phyloP scores from a whole-genome alignment of 2,113 vertebrate genomes.

The Thymallus thymallus region DNA sequence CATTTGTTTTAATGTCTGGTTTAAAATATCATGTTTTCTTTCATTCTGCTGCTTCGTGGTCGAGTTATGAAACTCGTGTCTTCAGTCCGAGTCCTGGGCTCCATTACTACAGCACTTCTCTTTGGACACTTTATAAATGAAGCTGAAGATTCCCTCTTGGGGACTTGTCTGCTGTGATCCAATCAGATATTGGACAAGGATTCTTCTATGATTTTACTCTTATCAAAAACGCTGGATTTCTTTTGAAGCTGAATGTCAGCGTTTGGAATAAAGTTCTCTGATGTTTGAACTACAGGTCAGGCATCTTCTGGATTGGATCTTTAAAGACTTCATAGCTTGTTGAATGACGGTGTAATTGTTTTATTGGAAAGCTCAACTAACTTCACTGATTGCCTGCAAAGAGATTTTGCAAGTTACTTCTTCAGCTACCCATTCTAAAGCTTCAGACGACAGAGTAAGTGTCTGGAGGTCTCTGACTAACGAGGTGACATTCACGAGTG shows the following conservation, averaged over 20 bases:
- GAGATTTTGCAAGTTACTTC: slow-evolving; percentile 50
- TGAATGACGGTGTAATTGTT: slow-evolving; percentile 48
- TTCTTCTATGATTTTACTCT: slow-evolving; percentile 34
- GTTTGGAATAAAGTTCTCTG: slow-evolving; percentile 10
- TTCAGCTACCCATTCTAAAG: slow-evolving; percentile 34
- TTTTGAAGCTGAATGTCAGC: slow-evolving; percentile 7
- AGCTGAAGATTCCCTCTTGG: slow-evolving; percentile 25
- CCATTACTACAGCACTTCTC: slow-evolving; percentile 5
- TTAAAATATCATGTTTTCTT: slow-evolving; percentile 9
- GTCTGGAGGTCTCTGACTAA: slow-evolving; percentile 18
- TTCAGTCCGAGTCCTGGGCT: too few relatives aligned
- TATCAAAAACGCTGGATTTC: slow-evolving; percentile 13
- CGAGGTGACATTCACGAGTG: slow-evolving; percentile 40
- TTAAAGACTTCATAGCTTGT: slow-evolving; percentile 43
- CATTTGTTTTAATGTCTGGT: slow-evolving; percentile 51
- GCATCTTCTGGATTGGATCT: slow-evolving; percentile 38
- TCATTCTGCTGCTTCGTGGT: background rate
- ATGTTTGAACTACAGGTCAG: background rate
- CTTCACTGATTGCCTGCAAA: slow-evolving; percentile 45
- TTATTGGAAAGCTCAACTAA: slow-evolving; percentile 43
- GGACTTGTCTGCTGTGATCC: slow-evolving; percentile 22
- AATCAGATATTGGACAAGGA: background rate
- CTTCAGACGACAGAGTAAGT: slow-evolving; percentile 16
- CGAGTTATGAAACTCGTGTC: too few relatives aligned
- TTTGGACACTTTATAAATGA: slow-evolving; percentile 48